Conservation (phyloP, 2,113 vertebrate genomes). For the Pachycephala philippinensis region DNA sequence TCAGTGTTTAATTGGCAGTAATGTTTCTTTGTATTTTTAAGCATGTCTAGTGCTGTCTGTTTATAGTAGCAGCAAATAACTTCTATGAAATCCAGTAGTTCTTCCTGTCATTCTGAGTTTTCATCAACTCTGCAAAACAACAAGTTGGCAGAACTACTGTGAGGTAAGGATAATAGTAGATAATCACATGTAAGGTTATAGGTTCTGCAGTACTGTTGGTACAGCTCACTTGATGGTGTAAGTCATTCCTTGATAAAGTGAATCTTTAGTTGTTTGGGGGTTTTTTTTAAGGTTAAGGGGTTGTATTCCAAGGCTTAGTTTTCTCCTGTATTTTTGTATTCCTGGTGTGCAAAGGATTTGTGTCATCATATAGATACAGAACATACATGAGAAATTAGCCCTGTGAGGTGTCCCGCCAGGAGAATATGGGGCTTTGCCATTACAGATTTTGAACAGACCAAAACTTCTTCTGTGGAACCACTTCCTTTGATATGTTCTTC, state of each 20-base stretch:
- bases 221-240: neutral
- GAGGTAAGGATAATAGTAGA: neutral
- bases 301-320: neutral
- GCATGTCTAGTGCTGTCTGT: neutral
- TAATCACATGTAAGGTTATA: neutral
- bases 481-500: neutral
- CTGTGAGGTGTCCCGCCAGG: neutral
- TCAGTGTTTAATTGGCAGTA: neutral
- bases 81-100: neutral
- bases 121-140: neutral
- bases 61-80: neutral
- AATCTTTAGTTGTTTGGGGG: accelerated
- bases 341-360: neutral
- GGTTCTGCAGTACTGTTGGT: neutral
- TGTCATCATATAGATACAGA: neutral
- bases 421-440: neutral
- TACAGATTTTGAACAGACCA: neutral
- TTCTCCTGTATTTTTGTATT: neutral
- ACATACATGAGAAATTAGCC: neutral
- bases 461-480: neutral
- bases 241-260: neutral
- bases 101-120: neutral
- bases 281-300: neutral
- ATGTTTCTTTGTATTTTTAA: neutral
- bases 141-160: neutral